These are phyloP conservation scores for Sebastes schlegelii DNA, from an alignment of 2,113 vertebrate genomes.

Conservation along the genomic window DNA sequence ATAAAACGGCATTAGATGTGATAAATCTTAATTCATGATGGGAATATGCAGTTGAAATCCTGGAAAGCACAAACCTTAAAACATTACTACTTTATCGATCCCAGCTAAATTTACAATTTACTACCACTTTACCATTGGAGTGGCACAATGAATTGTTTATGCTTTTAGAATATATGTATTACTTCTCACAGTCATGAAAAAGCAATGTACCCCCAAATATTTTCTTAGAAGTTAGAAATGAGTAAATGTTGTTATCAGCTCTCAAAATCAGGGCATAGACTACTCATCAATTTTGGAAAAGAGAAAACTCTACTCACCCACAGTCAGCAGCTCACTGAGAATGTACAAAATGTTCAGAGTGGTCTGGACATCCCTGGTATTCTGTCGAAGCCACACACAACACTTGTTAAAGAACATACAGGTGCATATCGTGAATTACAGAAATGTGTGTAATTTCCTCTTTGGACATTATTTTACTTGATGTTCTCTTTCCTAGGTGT, in stretches of 20 bases:
- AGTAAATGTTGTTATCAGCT: constrained; percentile 8
- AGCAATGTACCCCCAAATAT: neutral
- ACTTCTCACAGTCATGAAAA: neutral
- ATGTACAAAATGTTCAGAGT: constrained; percentile 93
- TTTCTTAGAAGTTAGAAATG: neutral
- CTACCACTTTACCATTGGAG: neutral
- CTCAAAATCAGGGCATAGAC: neutral
- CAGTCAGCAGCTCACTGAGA: constrained; percentile 92
- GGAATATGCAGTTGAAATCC: neutral
- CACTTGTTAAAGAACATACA: constrained; percentile 19
- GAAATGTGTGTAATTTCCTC: neutral
- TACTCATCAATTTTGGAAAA: neutral
- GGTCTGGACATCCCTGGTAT: constrained; percentile 91
- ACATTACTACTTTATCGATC: neutral
- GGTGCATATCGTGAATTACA: neutral
- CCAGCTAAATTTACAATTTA: neutral
- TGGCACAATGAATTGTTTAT: neutral
- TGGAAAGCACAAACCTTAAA: neutral
- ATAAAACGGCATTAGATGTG: neutral
- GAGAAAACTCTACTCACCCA: constrained; percentile 83
- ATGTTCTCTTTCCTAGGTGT: neutral
- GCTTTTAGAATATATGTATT: neutral
- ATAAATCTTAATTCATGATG: neutral
- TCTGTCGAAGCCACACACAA: constrained; percentile 84
- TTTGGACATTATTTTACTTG: neutral